Evolutionary conservation across 2,113 vertebrate genomes (phyloP).

Genomic region (Beaufortia kweichowensis): DNA sequence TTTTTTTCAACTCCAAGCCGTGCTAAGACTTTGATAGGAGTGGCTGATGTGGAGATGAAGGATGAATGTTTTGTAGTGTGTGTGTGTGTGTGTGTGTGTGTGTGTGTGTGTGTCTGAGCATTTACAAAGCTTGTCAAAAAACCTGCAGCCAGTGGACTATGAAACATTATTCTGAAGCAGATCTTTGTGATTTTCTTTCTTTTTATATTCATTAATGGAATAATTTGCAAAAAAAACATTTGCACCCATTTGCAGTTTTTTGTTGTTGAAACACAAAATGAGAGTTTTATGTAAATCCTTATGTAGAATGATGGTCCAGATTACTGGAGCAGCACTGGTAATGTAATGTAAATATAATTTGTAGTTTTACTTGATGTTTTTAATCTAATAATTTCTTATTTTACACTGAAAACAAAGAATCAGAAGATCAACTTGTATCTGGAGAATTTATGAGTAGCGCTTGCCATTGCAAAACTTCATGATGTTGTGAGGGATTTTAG

Average conservation of each 20-base stretch:
- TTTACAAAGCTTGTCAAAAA: conserved; percentile 3
- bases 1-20: conserved; percentile 18
- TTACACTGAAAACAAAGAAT: conserved; percentile 15
- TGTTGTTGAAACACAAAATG: no score
- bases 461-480: no score
- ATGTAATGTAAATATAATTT: conserved; percentile 40
- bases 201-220: neutral
- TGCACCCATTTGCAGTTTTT: no score
- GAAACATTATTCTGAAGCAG: neutral
- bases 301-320: conserved; percentile 24
- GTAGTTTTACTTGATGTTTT: conserved; percentile 20
- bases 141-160: neutral
- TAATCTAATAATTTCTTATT: neutral
- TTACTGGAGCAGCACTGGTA: conserved; percentile 25
- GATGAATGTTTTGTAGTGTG: conserved; percentile 7
- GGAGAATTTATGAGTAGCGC: no score
- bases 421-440: conserved; percentile 10
- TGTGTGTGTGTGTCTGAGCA: neutral
- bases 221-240: neutral
- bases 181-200: neutral
- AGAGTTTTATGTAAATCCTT: no score
- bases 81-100: neutral
- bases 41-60: conserved; percentile 30
- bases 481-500: neutral
- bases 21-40: conserved; percentile 49